Evolutionary conservation across 2,797 vertebrate genomes (phyloP).

Genomic region (Pangasius larnaudii): DNA sequence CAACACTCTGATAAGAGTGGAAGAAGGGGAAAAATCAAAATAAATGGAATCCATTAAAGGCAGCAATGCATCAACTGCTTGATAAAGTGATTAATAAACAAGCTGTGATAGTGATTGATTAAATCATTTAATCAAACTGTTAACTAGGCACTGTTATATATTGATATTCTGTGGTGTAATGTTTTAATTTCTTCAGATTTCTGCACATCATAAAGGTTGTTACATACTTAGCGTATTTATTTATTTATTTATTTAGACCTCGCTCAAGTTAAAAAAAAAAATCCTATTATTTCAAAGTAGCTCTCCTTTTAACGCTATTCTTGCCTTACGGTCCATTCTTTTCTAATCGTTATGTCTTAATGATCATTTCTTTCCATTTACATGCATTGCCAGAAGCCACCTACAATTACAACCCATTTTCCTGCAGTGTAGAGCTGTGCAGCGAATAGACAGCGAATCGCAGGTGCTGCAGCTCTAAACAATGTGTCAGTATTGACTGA

Average conservation of each 20-base stretch:
- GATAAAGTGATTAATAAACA: conserved; percentile 99
- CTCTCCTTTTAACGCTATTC: conserved; percentile 18
- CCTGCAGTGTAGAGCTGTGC: conserved; percentile 35
- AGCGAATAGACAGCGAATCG: conserved; percentile 49
- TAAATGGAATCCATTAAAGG: conserved; percentile 99
- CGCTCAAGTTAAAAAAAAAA: neutral
- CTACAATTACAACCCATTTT: conserved; percentile 61
- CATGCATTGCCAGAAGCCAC: conserved; percentile 56
- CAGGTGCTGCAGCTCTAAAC: conserved; percentile 54
- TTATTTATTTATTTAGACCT: neutral
- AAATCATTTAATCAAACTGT: conserved; percentile 99
- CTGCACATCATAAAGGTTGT: neutral
- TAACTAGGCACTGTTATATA: conserved; percentile 75
- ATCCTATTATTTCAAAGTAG: conserved; percentile 1
- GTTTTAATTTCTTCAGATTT: neutral
- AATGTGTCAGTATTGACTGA: conserved; percentile 76
- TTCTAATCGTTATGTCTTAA: conserved; percentile 48
- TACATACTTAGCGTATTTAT: neutral
- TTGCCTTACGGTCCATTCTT: conserved; percentile 44
- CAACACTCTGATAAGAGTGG: conserved; percentile 91
- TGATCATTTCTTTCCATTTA: conserved; percentile 58
- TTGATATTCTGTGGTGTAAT: neutral
- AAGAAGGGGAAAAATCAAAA: conserved; percentile 99
- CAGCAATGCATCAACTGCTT: conserved; percentile 99
- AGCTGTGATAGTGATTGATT: conserved; percentile 98